A percentile compares a stretch with the other conserved stretches of the same genome.
phyloP scores from a whole-genome alignment of 1,140 invertebrate species.

The Wasmannia auropunctata region DNA sequence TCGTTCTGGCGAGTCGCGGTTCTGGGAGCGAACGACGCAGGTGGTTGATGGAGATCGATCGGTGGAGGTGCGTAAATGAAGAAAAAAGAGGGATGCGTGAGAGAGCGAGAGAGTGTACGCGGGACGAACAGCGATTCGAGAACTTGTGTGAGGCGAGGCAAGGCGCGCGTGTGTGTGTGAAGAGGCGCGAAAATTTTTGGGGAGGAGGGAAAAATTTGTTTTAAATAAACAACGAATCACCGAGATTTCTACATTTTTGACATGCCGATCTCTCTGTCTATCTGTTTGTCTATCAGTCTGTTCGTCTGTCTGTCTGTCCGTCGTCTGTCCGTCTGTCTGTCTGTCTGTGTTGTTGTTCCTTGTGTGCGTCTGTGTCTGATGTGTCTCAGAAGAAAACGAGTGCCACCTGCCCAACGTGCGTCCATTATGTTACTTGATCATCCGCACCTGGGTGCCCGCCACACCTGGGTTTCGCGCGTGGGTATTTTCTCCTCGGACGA shows the following conservation, averaged over 20 bases:
- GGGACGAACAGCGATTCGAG: conserved; percentile 41
- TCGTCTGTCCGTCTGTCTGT: conserved; percentile 68
- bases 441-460: background rate
- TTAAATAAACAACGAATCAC: conserved; percentile 84
- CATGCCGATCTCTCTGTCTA: conserved; percentile 73
- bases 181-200: conserved; percentile 5
- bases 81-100: background rate
- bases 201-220: conserved; percentile 71
- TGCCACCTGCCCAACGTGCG: conserved; percentile 72
- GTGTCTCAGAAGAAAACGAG: conserved; percentile 69
- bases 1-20: conserved; percentile 58
- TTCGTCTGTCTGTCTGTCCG: conserved; percentile 64
- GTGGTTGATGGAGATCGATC: conserved; percentile 10
- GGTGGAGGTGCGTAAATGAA: background rate
- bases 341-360: conserved; percentile 64
- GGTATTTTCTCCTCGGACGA: background rate
- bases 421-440: conserved; percentile 32
- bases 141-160: conserved; percentile 15
- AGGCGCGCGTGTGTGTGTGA: conserved; percentile 10
- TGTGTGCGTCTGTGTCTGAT: conserved; percentile 61
- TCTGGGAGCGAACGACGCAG: background rate
- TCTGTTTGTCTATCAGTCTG: conserved; percentile 72
- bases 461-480: background rate
- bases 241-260: conserved; percentile 74
- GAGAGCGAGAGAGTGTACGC: conserved; percentile 41